Conservation (phyloP, 2,888 invertebrate genomes). For the Incurvaria masculella region DNA sequence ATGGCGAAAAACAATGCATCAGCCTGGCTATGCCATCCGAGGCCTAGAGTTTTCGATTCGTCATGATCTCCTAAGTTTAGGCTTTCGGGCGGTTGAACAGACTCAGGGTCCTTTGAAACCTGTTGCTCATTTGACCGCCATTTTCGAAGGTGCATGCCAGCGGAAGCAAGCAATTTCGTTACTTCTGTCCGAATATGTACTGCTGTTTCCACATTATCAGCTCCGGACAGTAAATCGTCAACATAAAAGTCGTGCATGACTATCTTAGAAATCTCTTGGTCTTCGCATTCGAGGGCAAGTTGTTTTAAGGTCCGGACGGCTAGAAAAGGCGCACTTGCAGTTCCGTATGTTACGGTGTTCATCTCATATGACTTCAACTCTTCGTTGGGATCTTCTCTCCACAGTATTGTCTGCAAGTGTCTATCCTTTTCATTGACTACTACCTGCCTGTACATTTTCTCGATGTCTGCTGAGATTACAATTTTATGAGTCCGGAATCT, state of each 20-base stretch:
- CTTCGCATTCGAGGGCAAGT: constrained; percentile 12
- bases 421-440: constrained; percentile 10
- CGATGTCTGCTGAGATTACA: background rate
- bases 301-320: constrained; percentile 16
- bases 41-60: constrained; percentile 17
- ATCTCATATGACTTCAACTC: constrained; percentile 12
- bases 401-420: constrained; percentile 15
- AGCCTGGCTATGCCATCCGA: constrained; percentile 14
- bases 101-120: constrained; percentile 8
- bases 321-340: constrained; percentile 16
- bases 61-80: constrained; percentile 11
- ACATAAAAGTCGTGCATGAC: constrained; percentile 18
- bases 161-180: constrained; percentile 5
- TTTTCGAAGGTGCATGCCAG: constrained; percentile 15
- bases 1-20: constrained; percentile 15
- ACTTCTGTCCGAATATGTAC: constrained; percentile 10
- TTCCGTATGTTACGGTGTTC: constrained; percentile 17
- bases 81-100: constrained; percentile 4
- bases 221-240: constrained; percentile 18
- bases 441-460: constrained; percentile 8
- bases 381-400: constrained; percentile 14
- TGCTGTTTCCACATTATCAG: constrained; percentile 8
- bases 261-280: constrained; percentile 10
- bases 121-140: constrained; percentile 12
- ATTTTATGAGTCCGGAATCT: background rate